phyloP scores from a whole-genome alignment of 2,888 invertebrate species.

The Thereva unica region DNA sequence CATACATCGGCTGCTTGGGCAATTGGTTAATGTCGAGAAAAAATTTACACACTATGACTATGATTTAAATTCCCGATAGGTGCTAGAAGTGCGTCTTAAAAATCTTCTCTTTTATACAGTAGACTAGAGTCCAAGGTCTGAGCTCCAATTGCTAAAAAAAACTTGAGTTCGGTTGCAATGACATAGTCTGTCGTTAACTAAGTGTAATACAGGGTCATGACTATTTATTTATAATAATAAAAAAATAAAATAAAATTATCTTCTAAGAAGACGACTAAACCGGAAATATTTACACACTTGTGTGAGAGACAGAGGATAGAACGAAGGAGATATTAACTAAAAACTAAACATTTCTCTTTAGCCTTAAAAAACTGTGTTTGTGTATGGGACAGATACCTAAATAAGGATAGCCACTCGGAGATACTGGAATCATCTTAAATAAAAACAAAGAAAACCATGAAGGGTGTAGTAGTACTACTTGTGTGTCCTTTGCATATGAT shows the following conservation, averaged over 20 bases:
- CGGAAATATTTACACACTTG: conserved; percentile 32
- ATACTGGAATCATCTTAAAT: conserved; percentile 27
- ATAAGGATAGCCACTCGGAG: neutral
- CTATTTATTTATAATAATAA: neutral
- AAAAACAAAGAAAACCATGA: conserved; percentile 21
- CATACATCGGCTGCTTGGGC: no score
- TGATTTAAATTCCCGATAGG: no score
- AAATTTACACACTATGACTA: no score
- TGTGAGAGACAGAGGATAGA: conserved; percentile 16
- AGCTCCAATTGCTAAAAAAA: no score
- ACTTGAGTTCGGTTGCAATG: no score
- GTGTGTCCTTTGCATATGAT: neutral
- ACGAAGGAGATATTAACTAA: neutral
- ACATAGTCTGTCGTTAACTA: no score
- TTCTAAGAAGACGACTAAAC: conserved; percentile 16
- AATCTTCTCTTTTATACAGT: no score
- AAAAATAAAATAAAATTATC: conserved; percentile 25
- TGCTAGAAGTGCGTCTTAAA: no score
- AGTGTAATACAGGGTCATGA: neutral
- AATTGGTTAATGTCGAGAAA: no score
- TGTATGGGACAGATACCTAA: conserved; percentile 18
- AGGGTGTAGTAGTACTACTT: conserved; percentile 12
- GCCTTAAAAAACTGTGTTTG: conserved; percentile 14
- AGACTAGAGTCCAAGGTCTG: no score
- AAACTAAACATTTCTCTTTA: conserved; percentile 1